phyloP scores from a whole-genome alignment of 2,888 invertebrate species.

The Lissonota sp. region DNA sequence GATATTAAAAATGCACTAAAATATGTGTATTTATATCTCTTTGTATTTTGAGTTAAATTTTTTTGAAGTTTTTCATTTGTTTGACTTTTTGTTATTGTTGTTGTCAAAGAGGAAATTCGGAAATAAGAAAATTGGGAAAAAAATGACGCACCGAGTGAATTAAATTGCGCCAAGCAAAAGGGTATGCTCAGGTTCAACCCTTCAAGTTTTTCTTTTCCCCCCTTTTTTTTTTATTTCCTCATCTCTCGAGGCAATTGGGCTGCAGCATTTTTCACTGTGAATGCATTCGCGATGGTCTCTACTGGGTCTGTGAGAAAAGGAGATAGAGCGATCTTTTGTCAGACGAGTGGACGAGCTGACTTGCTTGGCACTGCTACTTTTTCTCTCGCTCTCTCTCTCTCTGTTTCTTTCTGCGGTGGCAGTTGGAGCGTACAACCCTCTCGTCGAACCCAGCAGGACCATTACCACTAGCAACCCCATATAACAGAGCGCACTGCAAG shows the following conservation, averaged over 20 bases:
- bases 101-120: too few species aligned
- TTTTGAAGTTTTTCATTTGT: too few species aligned
- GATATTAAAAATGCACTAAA: too few species aligned
- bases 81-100: too few species aligned
- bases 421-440: conserved; percentile 9
- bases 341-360: conserved; percentile 10
- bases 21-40: too few species aligned
- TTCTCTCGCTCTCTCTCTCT: not conserved
- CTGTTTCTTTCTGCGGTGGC: conserved; percentile 1
- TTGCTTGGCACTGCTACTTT: not conserved
- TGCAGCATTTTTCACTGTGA: conserved; percentile 16
- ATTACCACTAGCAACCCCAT: not conserved
- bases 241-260: conserved; percentile 3
- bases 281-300: conserved; percentile 1
- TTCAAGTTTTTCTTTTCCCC: not conserved
- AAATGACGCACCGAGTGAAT: not conserved
- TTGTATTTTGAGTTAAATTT: too few species aligned
- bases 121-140: not conserved
- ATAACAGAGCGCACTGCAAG: conserved; percentile 7
- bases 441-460: not conserved
- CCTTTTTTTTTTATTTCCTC: not conserved
- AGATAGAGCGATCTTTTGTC: not conserved
- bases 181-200: too few species aligned
- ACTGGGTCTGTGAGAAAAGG: not conserved
- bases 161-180: not conserved